Evolutionary conservation across 2,797 vertebrate species (phyloP), one percentile per base, ranked within the genome.

Genomic region (Tokudaia tokunoshimensis): DNA sequence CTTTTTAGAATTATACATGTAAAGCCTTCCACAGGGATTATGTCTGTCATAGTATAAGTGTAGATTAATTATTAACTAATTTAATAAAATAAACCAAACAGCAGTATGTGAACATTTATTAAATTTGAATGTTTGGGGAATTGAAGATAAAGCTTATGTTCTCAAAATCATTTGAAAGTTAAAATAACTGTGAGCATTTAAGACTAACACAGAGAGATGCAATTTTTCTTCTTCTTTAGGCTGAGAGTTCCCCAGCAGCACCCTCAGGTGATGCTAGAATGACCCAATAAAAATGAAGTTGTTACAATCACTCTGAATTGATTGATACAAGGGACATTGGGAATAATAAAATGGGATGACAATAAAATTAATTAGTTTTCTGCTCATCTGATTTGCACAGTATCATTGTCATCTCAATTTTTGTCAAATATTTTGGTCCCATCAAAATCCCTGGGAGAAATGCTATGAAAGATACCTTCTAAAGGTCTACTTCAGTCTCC

Each of bases 321-420:
- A 94, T 41, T 81, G 81, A 57, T 78, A 91, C 92, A 50, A 65
- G 34, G 1, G n/a, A 85, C 74, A 70, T 20, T 50, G 41, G 34
- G 29, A 47, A 89, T 72, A 84, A 41, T 59, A 84, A 96, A 82
- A 84, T 94, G 15, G 61, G 41, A 44, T 8, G 24, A 92, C 67
- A 80, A 67, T 1, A 83, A 93, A 96, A 63, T 80, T 74, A 88
- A 88, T 91, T 96, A 24, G 17, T 41, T 96, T 97, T 80, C 52
- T 89, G 59, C 29, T 1, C 37, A 72, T 65, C 7, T 91, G 34
- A 94, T 57, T 82, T 95, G 70, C 26, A 83, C 13, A 94, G 67
- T 76, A 50, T 26, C 31, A 72, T n/a, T 94, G 12, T 83, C 52
- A 92, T 81, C 15, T 41, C 7, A 41, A 0, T 34, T 70, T 96